Evolutionary conservation across 1,140 invertebrate species (phyloP).

Genomic region (Watersipora subatra): DNA sequence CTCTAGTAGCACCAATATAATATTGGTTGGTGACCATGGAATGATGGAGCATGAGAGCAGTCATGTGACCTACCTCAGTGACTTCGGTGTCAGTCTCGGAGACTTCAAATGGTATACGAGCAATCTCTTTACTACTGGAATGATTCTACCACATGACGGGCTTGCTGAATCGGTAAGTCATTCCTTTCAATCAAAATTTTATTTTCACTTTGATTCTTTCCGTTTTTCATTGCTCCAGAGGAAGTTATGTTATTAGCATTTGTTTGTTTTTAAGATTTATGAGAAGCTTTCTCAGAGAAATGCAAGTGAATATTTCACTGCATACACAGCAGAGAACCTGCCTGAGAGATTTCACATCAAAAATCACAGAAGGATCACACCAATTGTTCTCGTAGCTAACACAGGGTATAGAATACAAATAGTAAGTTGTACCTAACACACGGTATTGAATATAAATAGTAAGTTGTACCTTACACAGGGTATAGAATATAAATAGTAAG

Average conservation of each 20-base stretch:
- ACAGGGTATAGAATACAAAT: background rate
- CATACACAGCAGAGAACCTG: background rate
- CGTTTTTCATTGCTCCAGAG: too few species aligned
- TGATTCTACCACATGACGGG: background rate
- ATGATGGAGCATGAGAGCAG: background rate
- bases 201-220: too few species aligned
- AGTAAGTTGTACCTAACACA: too few species aligned
- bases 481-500: too few species aligned
- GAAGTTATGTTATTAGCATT: too few species aligned
- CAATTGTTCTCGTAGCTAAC: background rate
- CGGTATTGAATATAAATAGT: too few species aligned
- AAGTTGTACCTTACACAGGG: too few species aligned
- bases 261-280: background rate
- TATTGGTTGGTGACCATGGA: background rate
- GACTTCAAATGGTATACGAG: background rate
- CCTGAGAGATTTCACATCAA: background rate
- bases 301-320: background rate
- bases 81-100: background rate
- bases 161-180: background rate
- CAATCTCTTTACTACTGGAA: background rate
- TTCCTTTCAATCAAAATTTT: too few species aligned
- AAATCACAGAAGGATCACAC: background rate
- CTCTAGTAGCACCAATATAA: background rate
- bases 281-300: background rate
- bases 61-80: background rate